These are phyloP conservation scores for Corythoichthys haematopterus DNA, from an alignment of 2,113 vertebrate species.

Conservation along the genomic window DNA sequence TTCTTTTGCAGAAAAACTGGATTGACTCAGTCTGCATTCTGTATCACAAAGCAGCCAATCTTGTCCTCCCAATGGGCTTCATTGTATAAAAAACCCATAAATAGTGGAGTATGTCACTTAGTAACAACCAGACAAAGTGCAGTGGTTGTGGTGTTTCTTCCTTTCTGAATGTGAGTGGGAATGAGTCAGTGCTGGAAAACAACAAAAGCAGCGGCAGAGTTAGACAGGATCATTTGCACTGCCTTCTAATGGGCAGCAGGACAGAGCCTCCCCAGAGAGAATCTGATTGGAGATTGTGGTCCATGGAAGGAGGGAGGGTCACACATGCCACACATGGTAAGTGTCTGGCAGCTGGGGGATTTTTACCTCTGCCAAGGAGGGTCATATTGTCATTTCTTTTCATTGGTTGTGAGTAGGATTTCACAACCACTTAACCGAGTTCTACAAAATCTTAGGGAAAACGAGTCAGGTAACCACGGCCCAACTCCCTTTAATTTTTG, in stretches of 20 bases:
- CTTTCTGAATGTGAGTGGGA: slow-evolving; percentile 31
- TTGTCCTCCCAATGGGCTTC: slow-evolving; percentile 32
- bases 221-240: slow-evolving; percentile 34
- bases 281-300: slow-evolving; percentile 31
- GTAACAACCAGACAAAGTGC: slow-evolving; percentile 41
- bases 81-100: slow-evolving; percentile 53
- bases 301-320: background rate
- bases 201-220: slow-evolving; percentile 18
- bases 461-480: background rate
- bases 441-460: background rate
- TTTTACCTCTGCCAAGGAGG: slow-evolving; percentile 1
- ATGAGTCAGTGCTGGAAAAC: slow-evolving; percentile 16
- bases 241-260: slow-evolving; percentile 36
- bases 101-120: slow-evolving; percentile 48
- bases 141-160: slow-evolving; percentile 18
- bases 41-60: slow-evolving; percentile 7
- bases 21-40: slow-evolving; percentile 17
- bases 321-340: slow-evolving; percentile 23
- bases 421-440: background rate
- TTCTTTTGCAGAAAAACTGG: slow-evolving; percentile 27
- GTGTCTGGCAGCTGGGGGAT: slow-evolving; percentile 27
- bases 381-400: slow-evolving; percentile 2
- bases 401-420: background rate
- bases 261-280: slow-evolving; percentile 33
- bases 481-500: too few species aligned